Base-by-base conservation (phyloP, 2,888 invertebrate species). In the Noctua pronuba region DNA sequence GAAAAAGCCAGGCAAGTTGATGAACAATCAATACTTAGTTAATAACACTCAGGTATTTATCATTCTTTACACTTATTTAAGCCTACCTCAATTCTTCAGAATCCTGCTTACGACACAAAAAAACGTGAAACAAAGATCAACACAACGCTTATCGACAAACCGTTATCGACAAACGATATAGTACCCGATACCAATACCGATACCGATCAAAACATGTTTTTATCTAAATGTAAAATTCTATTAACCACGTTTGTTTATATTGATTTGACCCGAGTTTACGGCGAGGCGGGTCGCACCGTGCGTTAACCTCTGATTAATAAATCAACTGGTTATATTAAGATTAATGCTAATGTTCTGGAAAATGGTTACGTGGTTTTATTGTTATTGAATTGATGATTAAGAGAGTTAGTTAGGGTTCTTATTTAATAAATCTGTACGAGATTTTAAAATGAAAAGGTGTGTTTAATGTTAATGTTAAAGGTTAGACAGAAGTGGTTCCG, bases 221-320 rank as follows among this genome's bases (percentile, higher is more conserved):
- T 86, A 83, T 84, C 79, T 68, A 68, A 86, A 84, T 71, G 71
- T 86, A 71, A 68, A 85, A 86, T 85, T 80, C 73, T 73, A 84
- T 77, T 84, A 75, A 67, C 70, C 31, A 60, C 73, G 41, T 79
- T 83, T 83, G 83, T 84, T 86, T 84, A 72, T 72, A 83, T 83
- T 73, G 65, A 73, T 73, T 70, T 84, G 76, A 84, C 77, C 77
- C 60, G 65, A 35, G 66, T 65, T 73, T 80, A 80, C 66, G 6
- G 52, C 62, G 70, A 58, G 64, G 46, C 80, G 64, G 84, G 81
- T 86, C 77, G 66, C 73, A 80, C 73, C 66, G 73, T 28, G 38
- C 75, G 72, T 81, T 86, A 84, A 86, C 85, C 87, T 84, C 69
- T 74, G 72, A 79, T 86, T 79, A 86, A 83, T 83, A 84, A 84